These are phyloP conservation scores for Bemisia tabaci DNA, from an alignment of 1,140 invertebrate genomes.

Conservation along the genomic window DNA sequence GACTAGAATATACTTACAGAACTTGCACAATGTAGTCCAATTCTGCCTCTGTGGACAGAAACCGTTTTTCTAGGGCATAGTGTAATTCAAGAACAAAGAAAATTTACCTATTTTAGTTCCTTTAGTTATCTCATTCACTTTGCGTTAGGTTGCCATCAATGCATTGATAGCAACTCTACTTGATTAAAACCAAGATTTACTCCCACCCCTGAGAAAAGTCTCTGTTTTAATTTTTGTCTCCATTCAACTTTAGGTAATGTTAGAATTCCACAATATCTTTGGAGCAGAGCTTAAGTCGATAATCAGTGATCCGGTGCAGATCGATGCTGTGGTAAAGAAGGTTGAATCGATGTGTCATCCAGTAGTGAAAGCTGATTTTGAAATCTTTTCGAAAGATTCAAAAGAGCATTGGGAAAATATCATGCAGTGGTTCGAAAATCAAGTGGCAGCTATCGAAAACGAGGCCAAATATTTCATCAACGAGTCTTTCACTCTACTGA, in stretches of 20 bases:
- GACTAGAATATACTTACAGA: too few relatives aligned
- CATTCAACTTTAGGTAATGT: constrained; percentile 53
- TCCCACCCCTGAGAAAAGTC: too few relatives aligned
- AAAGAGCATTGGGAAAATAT: constrained; percentile 70
- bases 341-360: constrained; percentile 56
- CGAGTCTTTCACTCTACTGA: constrained; percentile 61
- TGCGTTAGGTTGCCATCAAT: too few relatives aligned
- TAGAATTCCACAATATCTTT: constrained; percentile 82
- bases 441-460: constrained; percentile 57
- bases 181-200: too few relatives aligned
- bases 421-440: constrained; percentile 55
- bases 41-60: too few relatives aligned
- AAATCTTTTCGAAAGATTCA: constrained; percentile 59
- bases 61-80: too few relatives aligned
- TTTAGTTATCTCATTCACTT: too few relatives aligned
- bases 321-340: constrained; percentile 62
- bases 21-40: too few relatives aligned
- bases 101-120: too few relatives aligned
- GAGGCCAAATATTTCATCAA: constrained; percentile 74
- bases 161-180: too few relatives aligned
- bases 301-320: constrained; percentile 65
- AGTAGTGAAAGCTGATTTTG: constrained; percentile 61
- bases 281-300: constrained; percentile 70
- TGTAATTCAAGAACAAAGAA: too few relatives aligned
- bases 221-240: too few relatives aligned